Evolutionary conservation across 2,113 vertebrate species (phyloP).

Genomic region (Heliornis fulica): DNA sequence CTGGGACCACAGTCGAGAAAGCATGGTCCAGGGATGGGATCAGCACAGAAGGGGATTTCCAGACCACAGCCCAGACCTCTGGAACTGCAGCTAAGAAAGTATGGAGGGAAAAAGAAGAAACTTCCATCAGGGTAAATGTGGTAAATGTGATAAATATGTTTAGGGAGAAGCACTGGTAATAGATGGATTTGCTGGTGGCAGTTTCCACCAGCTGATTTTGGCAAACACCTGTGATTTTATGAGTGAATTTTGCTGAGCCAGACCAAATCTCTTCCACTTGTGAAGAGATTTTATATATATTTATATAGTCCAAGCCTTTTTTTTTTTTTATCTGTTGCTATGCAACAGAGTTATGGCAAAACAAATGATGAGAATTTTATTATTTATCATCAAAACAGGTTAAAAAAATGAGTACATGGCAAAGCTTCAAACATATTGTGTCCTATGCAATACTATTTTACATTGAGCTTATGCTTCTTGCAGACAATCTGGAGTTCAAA

Average conservation of each 20-base stretch:
- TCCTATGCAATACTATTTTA: neutral
- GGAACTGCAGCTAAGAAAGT: neutral
- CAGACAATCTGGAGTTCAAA: neutral
- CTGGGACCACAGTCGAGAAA: neutral
- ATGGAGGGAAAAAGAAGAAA: neutral
- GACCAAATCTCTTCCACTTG: neutral
- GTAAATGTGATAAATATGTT: neutral
- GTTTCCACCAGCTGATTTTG: neutral
- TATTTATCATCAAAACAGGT: neutral
- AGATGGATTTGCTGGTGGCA: neutral
- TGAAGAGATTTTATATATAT: neutral
- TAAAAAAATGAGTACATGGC: neutral
- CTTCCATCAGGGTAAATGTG: neutral
- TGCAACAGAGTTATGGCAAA: neutral
- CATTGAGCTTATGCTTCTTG: neutral
- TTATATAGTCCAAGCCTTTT: neutral
- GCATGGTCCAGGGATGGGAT: rapidly evolving
- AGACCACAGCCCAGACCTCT: neutral
- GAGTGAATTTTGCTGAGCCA: neutral
- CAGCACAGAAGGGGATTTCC: neutral
- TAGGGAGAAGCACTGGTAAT: neutral
- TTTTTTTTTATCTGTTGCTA: neutral
- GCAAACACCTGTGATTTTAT: neutral
- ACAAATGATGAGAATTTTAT: neutral
- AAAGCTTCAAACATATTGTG: neutral